Base-by-base conservation (phyloP, 2,113 vertebrate genomes). In the Riparia riparia region DNA sequence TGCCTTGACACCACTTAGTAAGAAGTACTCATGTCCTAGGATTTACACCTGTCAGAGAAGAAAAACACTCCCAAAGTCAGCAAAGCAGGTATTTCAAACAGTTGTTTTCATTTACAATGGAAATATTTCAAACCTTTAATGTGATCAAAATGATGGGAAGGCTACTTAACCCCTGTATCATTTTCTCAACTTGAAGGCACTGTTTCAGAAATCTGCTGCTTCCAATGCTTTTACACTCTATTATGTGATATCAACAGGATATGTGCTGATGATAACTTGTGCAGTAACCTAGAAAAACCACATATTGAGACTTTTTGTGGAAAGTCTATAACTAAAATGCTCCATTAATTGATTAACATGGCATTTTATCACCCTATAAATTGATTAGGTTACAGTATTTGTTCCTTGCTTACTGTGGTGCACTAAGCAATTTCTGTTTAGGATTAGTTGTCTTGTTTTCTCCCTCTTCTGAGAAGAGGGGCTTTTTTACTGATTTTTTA, bases 81-180 rank as follows among this genome's bases (percentile, higher is more conserved):
- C 65, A 97, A 97, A 90, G 28, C 8, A 92, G 42, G 37, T 71
- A 92, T 95, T 89, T 91, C 82, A 93, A 92, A 65, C 24, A 44
- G 10, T 65, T 93, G 34, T 45, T 95, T 84, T 83, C 32, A 85
- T 83, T 91, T 81, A 83, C 84, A 92, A 34, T 37, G 32, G 83
- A 97, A 96, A 73, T 96, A 94, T 95, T 96, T 87, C 88, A 86
- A 58, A 86, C 8, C 7, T 66, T 72, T 83, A 93, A 68, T 58
- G 53, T 85, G 49, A 95, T 84, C 47, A 95, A 86, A 85, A 82
- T 89, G 4, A 81, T 65, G 53, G 22, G 39, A 39, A 28, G 76
- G 21, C 31, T 84, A 41, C 25, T n/a, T 22, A 83, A 54, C 19
- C 42, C 50, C 34, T 53, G 6, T 39, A 17, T 17, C 7, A 42